phyloP scores from a whole-genome alignment of 2,113 vertebrate genomes.

The Leucopternis melanops region DNA sequence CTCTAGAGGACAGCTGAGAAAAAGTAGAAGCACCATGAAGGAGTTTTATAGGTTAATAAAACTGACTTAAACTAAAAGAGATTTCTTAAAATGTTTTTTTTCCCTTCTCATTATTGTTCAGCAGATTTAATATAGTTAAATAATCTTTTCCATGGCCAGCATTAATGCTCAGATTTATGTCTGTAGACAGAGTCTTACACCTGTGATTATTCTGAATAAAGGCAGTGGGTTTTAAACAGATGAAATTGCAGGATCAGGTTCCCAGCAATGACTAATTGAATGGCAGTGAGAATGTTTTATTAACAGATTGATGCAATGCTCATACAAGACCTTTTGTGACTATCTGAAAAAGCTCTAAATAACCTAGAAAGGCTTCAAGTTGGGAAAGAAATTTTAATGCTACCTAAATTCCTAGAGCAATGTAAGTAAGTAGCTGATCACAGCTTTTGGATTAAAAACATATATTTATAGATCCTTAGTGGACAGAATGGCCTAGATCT shows the following conservation, averaged over 20 bases:
- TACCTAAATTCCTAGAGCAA: background rate
- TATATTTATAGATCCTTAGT: background rate
- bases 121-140: conserved; percentile 16
- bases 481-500: background rate
- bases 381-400: background rate
- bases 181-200: background rate
- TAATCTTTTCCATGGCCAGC: background rate
- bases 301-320: background rate
- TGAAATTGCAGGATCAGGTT: background rate
- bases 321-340: background rate
- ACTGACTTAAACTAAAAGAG: background rate
- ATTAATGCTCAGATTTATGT: conserved; percentile 1
- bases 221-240: background rate
- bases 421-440: background rate
- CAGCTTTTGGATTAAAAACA: background rate
- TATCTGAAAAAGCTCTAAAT: background rate
- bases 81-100: background rate
- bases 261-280: conserved; percentile 6
- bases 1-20: background rate
- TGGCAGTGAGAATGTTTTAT: background rate
- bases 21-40: background rate
- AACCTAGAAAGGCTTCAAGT: background rate
- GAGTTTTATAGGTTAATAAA: background rate
- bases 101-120: background rate
- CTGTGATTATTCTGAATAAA: conserved; percentile 26